Evolutionary conservation across 2,113 vertebrate genomes (phyloP).

Genomic region (Solea senegalensis): DNA sequence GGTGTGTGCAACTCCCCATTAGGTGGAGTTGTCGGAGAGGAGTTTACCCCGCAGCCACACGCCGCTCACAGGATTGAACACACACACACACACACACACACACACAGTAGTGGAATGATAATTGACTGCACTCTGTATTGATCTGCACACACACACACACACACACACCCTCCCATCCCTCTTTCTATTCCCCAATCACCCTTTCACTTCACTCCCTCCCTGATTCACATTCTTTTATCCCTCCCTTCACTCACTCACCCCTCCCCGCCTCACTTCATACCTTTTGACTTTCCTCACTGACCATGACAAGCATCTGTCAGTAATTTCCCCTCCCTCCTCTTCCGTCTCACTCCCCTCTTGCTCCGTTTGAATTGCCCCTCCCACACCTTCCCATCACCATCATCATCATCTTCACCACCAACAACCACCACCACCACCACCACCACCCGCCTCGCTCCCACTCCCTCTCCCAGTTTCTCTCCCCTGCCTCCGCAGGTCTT

Average conservation of each 20-base stretch:
- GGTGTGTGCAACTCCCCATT: constrained; percentile 65
- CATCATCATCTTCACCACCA: too few species aligned
- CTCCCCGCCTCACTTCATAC: not conserved
- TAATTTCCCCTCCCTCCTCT: constrained; percentile 13
- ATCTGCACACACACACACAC: constrained; percentile 50
- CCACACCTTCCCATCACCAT: not conserved
- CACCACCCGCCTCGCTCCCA: not conserved
- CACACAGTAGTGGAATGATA: constrained; percentile 67
- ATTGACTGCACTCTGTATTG: constrained; percentile 74
- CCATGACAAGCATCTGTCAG: constrained; percentile 64
- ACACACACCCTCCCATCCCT: constrained; percentile 49
- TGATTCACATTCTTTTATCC: constrained; percentile 66
- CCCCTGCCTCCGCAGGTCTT: constrained; percentile 44
- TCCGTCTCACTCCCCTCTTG: constrained; percentile 22
- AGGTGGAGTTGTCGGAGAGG: constrained; percentile 64
- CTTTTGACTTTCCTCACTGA: constrained; percentile 57
- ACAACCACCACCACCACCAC: not conserved
- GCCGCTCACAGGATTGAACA: constrained; percentile 33
- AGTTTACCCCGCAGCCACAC: constrained; percentile 56
- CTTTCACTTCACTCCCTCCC: constrained; percentile 30
- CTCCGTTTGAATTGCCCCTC: constrained; percentile 20
- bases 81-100: constrained; percentile 34
- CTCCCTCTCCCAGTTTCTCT: constrained; percentile 5
- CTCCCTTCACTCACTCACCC: constrained; percentile 25
- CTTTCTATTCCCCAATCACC: constrained; percentile 49